Evolutionary conservation across 2,888 invertebrate genomes (phyloP), one percentile per base, ranked within the genome.

Genomic region (Eremobia ochroleuca): DNA sequence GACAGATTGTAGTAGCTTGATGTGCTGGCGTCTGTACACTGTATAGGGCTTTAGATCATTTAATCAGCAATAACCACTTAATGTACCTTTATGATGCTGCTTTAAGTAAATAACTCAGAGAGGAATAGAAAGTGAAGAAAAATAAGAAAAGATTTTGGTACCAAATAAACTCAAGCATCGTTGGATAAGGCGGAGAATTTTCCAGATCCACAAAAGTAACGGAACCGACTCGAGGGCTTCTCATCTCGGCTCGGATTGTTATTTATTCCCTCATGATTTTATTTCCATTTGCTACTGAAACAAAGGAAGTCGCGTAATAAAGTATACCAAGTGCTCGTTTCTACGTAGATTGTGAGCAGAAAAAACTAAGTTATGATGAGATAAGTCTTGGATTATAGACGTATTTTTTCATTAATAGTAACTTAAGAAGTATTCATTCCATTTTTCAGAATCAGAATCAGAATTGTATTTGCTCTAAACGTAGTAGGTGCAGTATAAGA

Each of bases 261-360:
- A 85, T 82, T 82, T 82, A 85, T 81, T 83, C 84, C 84, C 73
- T 73, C 68, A 79, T 81, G 84, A 81, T 81, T 81, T 72, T 64
- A 78, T 82, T 82, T 80, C 64, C 81, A 85, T 82, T 82, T 80
- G 71, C 64, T 68, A 28, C 81, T 69, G 67, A 85, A 85, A 82
- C 82, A 80, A 85, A 82, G 71, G 49, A 82, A 85, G 52, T 9
- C n/a, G 31, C 65, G 58, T 85, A 65, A 80, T 68, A 75, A 68
- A 84, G 59, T 80, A 75, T 65, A 67, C 58, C 62, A 85, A 72
- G 71, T 61, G 69, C 46, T 65, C 66, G 58, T 61, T 77, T 58
- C 58, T 52, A 61, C 46, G 55, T 52, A 52, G n/a, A 68, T 68
- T 69, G 31, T 59, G 40, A 72, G 25, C 1, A 37, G 15, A 52